These are phyloP conservation scores for Nomada fucata DNA, from an alignment of 2,888 invertebrate genomes.

Conservation along the genomic window DNA sequence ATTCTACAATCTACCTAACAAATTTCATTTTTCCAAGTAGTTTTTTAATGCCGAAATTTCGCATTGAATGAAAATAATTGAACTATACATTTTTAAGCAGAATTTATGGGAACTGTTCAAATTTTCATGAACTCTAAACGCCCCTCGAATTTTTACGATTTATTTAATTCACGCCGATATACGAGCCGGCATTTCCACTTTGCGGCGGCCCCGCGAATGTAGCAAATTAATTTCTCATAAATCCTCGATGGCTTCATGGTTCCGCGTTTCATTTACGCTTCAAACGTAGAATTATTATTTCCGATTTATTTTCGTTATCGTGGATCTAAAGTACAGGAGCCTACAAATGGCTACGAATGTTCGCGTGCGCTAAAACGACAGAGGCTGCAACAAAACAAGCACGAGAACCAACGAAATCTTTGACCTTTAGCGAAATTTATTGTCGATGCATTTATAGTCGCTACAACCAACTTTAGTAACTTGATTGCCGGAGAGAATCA, in stretches of 20 bases:
- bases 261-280: constrained; percentile 51
- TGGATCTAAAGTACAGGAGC: background rate
- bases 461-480: background rate
- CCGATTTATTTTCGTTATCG: constrained; percentile 12
- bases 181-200: constrained; percentile 20
- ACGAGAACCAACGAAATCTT: too few relatives aligned
- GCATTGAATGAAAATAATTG: background rate
- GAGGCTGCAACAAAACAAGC: too few relatives aligned
- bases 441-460: background rate
- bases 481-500: constrained; percentile 4
- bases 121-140: constrained; percentile 17
- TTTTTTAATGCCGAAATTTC: background rate
- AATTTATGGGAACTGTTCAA: background rate
- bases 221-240: constrained; percentile 70
- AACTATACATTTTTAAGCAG: background rate
- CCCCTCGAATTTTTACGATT: constrained; percentile 32
- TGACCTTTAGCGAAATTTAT: too few relatives aligned
- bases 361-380: background rate
- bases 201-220: constrained; percentile 34
- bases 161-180: constrained; percentile 59
- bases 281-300: constrained; percentile 23
- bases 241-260: constrained; percentile 66
- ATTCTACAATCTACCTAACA: too few relatives aligned
- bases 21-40: too few relatives aligned
- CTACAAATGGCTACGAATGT: background rate